Evolutionary conservation across 23 tunicate species (phyloP), one percentile per base, ranked within the genome.

Genomic region (Halocynthia roretzi): DNA sequence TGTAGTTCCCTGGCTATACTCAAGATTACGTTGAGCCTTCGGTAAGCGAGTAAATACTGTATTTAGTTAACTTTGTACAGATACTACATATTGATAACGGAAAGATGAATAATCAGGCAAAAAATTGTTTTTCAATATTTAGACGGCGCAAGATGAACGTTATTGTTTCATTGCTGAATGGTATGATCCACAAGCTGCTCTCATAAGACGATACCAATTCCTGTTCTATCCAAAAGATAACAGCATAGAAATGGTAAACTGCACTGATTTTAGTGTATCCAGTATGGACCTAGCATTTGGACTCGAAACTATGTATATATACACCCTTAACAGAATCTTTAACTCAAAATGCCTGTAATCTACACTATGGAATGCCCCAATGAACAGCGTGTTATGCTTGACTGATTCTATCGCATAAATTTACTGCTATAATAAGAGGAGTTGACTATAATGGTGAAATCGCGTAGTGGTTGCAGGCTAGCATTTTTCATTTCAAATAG

Each of bases 161-260:
- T 83, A 83, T 52, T 63, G 81, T 17, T 93, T 93, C 77, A 83
- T 87, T 40, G 84, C 89, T 40, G 98, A 93, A 67, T 93, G 94
- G 93, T 93, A 93, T 71, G 98, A 93, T 82, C 83, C 92, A 9
- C 98, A 87, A 80, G 98, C 98, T 44, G 93, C 89, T n/a, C 73
- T 93, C 21, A 83, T 87, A n/a, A 70, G 98, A 71, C 74, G 94
- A 69, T 93, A 93, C 57, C 98, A 84, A 48, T 87, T 93, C 80
- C 68, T 80, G 19, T 87, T 72, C 52, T 93, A 83, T 60, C 98
- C 98, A 44, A 87, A 92, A 72, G 98, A 92, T 79, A 86, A 84
- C 85, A 92, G 89, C 68, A 86, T 92, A 50, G 98, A 92, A 82
- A 92, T 92, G 98, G 97, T 91, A 15, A 21, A 40, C 20, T 72